Conservation (phyloP, 2,888 invertebrate species). For the Netelia virgata region DNA sequence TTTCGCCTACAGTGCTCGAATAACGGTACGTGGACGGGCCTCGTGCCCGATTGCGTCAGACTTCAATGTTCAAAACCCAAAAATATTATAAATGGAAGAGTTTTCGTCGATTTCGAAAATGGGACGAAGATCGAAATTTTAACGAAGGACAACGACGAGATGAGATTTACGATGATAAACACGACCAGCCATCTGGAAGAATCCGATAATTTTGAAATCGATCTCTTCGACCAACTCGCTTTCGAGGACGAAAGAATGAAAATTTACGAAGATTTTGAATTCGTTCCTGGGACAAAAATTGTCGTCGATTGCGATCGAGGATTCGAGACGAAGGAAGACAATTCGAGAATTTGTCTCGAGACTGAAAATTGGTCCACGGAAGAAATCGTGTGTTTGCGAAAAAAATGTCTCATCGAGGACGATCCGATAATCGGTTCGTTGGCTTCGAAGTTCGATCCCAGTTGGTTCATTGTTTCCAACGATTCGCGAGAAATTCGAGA, state of each 20-base stretch:
- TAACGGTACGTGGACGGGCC: conserved; percentile 88
- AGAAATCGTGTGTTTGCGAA: conserved; percentile 86
- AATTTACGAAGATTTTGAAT: conserved; percentile 32
- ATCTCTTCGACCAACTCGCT: conserved; percentile 45
- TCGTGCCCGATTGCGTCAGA: conserved; percentile 86
- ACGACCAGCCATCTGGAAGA: conserved; percentile 11
- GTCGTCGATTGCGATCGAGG: conserved; percentile 86
- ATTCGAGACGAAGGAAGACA: conserved; percentile 86
- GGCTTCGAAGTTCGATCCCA: conserved; percentile 15
- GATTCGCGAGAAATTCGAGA: conserved; percentile 2
- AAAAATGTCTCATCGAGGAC: conserved; percentile 70
- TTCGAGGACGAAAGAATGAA: conserved; percentile 28
- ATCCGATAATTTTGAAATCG: conserved; percentile 24
- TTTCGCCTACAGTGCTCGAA: conserved; percentile 85
- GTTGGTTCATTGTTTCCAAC: background rate
- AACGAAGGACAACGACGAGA: background rate
- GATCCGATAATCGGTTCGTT: conserved; percentile 72
- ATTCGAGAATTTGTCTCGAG: conserved; percentile 86
- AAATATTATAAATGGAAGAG: conserved; percentile 68
- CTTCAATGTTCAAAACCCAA: conserved; percentile 74
- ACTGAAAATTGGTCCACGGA: conserved; percentile 88
- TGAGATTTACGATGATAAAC: background rate
- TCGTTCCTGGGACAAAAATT: conserved; percentile 73
- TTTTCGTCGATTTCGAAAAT: conserved; percentile 67
- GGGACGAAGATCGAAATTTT: conserved; percentile 63